phyloP scores from a whole-genome alignment of 2,888 invertebrate species.

The Amaurobius ferox region DNA sequence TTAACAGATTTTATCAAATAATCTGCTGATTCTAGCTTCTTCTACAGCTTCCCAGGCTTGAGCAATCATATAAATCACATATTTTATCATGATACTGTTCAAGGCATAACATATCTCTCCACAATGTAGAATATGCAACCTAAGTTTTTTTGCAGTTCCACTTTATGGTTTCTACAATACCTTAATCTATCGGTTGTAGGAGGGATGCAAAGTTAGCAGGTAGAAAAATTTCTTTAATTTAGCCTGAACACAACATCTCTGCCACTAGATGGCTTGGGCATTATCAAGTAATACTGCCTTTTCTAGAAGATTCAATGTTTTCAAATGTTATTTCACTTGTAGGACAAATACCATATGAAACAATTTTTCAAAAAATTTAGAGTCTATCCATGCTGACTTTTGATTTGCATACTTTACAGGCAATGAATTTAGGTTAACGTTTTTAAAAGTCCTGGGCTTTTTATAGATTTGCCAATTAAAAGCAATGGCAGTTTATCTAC shows the following conservation, averaged over 20 bases:
- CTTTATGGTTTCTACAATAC: too few species aligned
- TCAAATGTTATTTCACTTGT: slow-evolving; percentile 1
- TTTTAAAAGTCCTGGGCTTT: not conserved
- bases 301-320: not conserved
- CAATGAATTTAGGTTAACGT: not conserved
- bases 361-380: not conserved
- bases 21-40: not conserved
- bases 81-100: too few species aligned
- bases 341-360: not conserved
- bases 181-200: too few species aligned
- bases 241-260: too few species aligned
- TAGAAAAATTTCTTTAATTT: too few species aligned
- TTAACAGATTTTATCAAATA: slow-evolving; percentile 8
- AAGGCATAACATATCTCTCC: too few species aligned
- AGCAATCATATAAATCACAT: too few species aligned
- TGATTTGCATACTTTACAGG: not conserved
- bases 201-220: too few species aligned
- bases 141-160: too few species aligned
- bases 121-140: too few species aligned
- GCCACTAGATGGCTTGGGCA: too few species aligned
- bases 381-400: not conserved
- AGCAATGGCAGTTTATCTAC: not conserved
- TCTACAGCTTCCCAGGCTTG: not conserved
- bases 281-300: slow-evolving; percentile 17
- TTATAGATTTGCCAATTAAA: not conserved